A percentile compares a stretch with the other conserved stretches of the same genome.
Evolutionary conservation across 1,140 invertebrate species (phyloP).

Genomic region (Drosophila insularis): DNA sequence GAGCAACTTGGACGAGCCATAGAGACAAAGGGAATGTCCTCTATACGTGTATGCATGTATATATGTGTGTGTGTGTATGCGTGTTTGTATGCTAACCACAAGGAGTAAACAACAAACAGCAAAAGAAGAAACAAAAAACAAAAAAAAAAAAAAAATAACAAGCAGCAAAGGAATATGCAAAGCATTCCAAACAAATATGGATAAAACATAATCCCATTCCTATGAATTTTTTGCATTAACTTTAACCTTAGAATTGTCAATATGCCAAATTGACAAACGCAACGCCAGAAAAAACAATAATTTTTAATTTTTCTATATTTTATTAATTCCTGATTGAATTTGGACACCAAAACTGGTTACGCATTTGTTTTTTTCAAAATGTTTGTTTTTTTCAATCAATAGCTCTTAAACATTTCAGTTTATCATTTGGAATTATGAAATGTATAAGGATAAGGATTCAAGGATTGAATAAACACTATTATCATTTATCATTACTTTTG

Average conservation of each 20-base stretch:
- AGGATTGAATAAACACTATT: too few species aligned
- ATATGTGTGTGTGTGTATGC: constrained; percentile 29
- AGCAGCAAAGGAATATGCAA: constrained; percentile 46
- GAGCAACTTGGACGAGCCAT: constrained; percentile 39
- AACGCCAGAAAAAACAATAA: too few species aligned
- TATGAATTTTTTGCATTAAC: neutral
- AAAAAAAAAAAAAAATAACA: neutral
- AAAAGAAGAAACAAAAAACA: constrained; percentile 3
- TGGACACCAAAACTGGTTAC: too few species aligned
- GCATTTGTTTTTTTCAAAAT: too few species aligned
- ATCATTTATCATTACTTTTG: too few species aligned
- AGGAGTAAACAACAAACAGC: constrained; percentile 19
- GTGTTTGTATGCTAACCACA: constrained; percentile 51
- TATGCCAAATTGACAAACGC: too few species aligned
- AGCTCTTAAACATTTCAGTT: too few species aligned
- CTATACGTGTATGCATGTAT: constrained; percentile 32
- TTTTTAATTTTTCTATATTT: too few species aligned
- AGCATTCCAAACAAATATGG: constrained; percentile 79
- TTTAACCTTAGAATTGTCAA: neutral
- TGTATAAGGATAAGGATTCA: too few species aligned
- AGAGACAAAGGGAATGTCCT: constrained; percentile 72
- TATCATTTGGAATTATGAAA: too few species aligned
- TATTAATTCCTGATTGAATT: too few species aligned
- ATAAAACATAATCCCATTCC: constrained; percentile 65
- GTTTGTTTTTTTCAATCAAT: too few species aligned